Evolutionary conservation across 2,113 vertebrate species (phyloP).

Genomic region (Loxodonta africana): DNA sequence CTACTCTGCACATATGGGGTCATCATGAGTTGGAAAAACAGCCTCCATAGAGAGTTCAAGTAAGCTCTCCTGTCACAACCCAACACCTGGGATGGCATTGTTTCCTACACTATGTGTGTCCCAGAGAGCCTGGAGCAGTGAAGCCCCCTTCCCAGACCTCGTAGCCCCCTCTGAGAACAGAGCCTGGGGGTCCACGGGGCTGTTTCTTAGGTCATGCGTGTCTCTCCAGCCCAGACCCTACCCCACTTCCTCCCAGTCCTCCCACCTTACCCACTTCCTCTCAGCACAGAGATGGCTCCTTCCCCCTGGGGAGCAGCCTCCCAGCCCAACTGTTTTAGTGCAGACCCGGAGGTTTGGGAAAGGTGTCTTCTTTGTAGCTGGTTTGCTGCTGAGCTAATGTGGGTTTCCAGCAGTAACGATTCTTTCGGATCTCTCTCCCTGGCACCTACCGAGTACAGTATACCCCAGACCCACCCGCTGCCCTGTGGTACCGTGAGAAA

Average conservation of each 20-base stretch:
- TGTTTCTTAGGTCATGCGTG: rapidly evolving
- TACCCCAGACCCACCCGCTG: not conserved
- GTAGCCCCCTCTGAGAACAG: not conserved
- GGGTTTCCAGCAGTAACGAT: not conserved
- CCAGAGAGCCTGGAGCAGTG: not conserved
- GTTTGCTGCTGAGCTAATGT: not conserved
- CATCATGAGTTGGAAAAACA: too few species aligned
- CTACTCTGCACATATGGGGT: too few species aligned
- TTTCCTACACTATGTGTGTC: not conserved
- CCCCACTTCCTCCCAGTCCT: rapidly evolving
- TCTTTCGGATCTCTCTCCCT: not conserved
- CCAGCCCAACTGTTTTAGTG: not conserved
- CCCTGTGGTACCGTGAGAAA: rapidly evolving
- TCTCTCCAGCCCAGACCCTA: not conserved
- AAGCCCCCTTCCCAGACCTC: rapidly evolving
- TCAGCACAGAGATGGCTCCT: rapidly evolving
- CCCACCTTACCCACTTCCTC: rapidly evolving
- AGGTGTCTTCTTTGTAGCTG: not conserved
- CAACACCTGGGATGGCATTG: too few species aligned
- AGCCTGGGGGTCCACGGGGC: not conserved
- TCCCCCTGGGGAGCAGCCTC: not conserved
- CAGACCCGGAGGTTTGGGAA: not conserved
- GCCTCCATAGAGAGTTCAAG: too few species aligned
- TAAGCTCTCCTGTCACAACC: too few species aligned
- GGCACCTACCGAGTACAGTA: not conserved